phyloP scores from a whole-genome alignment of 92 coral and sea anemone species.

The Blastomussa wellsi region DNA sequence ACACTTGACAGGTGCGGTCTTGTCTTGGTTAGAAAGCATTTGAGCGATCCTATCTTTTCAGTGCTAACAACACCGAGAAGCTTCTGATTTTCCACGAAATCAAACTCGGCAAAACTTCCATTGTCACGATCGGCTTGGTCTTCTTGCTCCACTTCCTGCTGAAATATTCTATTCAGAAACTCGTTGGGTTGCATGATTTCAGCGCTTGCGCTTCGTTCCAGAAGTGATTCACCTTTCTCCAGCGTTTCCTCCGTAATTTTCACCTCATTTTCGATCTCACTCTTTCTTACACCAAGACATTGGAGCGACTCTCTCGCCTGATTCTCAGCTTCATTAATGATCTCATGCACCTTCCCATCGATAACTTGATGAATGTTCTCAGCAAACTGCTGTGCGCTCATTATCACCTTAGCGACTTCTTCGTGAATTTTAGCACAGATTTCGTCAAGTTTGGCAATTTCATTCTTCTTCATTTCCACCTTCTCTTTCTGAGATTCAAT shows the following conservation, averaged over 20 bases:
- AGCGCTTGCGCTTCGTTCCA: neutral
- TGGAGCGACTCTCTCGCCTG: neutral
- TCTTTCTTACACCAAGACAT: neutral
- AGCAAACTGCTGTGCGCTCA: neutral
- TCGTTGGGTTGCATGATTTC: slow-evolving; percentile 6
- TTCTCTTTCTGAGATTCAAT: neutral
- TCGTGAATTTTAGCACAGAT: neutral
- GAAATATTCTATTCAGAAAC: neutral
- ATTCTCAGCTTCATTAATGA: neutral
- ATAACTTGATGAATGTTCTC: neutral
- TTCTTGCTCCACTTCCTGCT: neutral
- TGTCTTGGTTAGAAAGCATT: neutral
- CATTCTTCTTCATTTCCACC: neutral
- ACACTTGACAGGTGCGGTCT: slow-evolving; percentile 6
- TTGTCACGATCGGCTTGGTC: neutral
- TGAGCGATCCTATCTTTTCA: neutral
- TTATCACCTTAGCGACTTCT: neutral
- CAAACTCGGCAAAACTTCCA: neutral
- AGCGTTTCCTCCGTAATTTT: neutral
- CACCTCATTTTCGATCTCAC: neutral
- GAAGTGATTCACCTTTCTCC: neutral
- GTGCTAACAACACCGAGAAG: neutral
- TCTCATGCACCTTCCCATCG: neutral
- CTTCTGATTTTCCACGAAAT: slow-evolving; percentile 4
- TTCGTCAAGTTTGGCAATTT: neutral